Conservation (phyloP, 2,113 vertebrate genomes). For the Carassius auratus region DNA sequence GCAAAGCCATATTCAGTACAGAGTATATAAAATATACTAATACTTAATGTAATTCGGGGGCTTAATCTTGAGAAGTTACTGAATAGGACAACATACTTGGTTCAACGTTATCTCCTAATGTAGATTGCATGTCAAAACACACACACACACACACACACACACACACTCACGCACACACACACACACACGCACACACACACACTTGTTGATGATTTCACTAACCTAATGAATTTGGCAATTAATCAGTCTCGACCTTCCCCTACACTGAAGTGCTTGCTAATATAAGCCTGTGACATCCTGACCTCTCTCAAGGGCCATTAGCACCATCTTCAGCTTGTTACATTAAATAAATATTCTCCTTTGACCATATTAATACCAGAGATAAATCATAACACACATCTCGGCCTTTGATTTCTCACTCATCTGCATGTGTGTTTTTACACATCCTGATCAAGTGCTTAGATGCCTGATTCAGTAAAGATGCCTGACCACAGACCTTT, state of each 20-base stretch:
- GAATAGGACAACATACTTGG: not conserved
- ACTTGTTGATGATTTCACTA: slow-evolving; percentile 73
- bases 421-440: not conserved
- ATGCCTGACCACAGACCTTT: not conserved
- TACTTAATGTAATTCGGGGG: not conserved
- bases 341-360: slow-evolving; percentile 81
- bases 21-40: not conserved
- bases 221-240: slow-evolving; percentile 82
- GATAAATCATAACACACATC: slow-evolving; percentile 58
- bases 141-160: slow-evolving; percentile 12
- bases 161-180: slow-evolving; percentile 5
- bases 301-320: slow-evolving; percentile 77
- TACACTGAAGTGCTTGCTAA: slow-evolving; percentile 78
- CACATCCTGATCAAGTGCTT: not conserved
- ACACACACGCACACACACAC: not conserved
- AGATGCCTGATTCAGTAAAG: not conserved
- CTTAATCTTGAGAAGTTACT: not conserved
- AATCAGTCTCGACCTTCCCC: slow-evolving; percentile 74
- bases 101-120: not conserved
- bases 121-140: slow-evolving; percentile 30
- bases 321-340: slow-evolving; percentile 72
- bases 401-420: not conserved
- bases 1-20: not conserved
- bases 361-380: slow-evolving; percentile 74
- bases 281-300: slow-evolving; percentile 71